phyloP scores from a whole-genome alignment of 2,797 vertebrate genomes.

The Cossypha dichroa region DNA sequence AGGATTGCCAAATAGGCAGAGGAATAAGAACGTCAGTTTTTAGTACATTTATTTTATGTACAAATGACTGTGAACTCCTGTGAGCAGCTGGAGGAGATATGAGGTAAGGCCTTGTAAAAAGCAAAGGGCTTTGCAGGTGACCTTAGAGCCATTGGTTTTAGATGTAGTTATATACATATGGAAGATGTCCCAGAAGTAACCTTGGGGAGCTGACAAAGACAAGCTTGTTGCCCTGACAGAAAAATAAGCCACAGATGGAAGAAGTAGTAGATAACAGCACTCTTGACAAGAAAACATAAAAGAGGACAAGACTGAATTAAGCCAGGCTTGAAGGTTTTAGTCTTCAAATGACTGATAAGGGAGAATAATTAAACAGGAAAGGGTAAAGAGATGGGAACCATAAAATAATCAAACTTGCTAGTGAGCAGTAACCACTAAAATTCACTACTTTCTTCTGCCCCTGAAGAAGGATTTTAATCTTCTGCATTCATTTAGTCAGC shows the following conservation, averaged over 20 bases:
- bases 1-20: background rate
- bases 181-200: background rate
- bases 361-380: conserved; percentile 28
- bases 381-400: background rate
- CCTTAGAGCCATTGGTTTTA: background rate
- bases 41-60: background rate
- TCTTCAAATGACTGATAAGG: conserved; percentile 32
- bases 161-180: background rate
- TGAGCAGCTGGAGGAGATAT: background rate
- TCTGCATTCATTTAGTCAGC: background rate
- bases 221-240: conserved; percentile 5
- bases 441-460: background rate
- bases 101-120: background rate
- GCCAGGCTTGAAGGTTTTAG: background rate
- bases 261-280: background rate
- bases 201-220: conserved; percentile 2
- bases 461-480: conserved; percentile 1
- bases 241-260: conserved; percentile 32
- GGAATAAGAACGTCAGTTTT: background rate
- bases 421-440: background rate
- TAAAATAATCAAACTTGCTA: conserved; percentile 16
- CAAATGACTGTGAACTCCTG: background rate
- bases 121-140: conserved; percentile 3
- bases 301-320: conserved; percentile 1
- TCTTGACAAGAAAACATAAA: conserved; percentile 41